Percentiles rank a stretch among this genome's conserved stretches.
Conservation (phyloP, 2,113 vertebrate species). For the Pachycephala philippinensis region DNA sequence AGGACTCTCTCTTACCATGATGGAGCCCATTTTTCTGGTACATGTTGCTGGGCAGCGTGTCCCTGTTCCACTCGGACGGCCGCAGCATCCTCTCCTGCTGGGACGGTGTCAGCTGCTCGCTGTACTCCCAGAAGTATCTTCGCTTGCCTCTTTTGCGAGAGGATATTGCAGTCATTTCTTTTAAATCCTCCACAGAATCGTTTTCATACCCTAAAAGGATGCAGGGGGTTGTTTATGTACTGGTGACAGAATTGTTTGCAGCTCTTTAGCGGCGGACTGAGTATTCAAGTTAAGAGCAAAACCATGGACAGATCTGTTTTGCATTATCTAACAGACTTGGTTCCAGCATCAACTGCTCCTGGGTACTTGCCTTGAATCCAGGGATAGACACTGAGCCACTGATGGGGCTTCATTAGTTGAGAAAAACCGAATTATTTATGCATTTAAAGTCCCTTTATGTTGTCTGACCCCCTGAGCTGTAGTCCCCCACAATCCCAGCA, state of each 20-base stretch:
- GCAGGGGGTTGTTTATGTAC: neutral
- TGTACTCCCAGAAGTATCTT: conserved; percentile 99
- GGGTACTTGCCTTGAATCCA: neutral
- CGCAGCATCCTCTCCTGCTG: conserved; percentile 94
- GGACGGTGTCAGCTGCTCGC: conserved; percentile 89
- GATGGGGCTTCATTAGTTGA: neutral
- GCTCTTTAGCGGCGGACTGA: neutral
- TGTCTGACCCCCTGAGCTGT: neutral
- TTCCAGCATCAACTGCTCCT: neutral
- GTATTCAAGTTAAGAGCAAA: neutral
- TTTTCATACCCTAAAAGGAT: conserved; percentile 86
- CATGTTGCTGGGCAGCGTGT: conserved; percentile 96
- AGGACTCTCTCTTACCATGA: conserved; percentile 73
- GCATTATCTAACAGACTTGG: neutral
- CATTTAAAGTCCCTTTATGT: neutral
- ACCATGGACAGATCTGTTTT: neutral
- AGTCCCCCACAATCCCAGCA: neutral
- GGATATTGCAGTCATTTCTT: conserved; percentile 89
- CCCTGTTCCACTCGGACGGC: conserved; percentile 92
- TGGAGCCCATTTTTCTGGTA: conserved; percentile 97
- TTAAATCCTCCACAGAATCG: conserved; percentile 90
- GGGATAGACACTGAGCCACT: neutral
- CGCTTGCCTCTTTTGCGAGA: conserved; percentile 93
- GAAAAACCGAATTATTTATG: neutral
- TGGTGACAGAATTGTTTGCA: neutral